A percentile compares a stretch with the other conserved stretches of the same genome.
Evolutionary conservation across 2,888 invertebrate genomes (phyloP).

Genomic region (Conchocele bisecta): DNA sequence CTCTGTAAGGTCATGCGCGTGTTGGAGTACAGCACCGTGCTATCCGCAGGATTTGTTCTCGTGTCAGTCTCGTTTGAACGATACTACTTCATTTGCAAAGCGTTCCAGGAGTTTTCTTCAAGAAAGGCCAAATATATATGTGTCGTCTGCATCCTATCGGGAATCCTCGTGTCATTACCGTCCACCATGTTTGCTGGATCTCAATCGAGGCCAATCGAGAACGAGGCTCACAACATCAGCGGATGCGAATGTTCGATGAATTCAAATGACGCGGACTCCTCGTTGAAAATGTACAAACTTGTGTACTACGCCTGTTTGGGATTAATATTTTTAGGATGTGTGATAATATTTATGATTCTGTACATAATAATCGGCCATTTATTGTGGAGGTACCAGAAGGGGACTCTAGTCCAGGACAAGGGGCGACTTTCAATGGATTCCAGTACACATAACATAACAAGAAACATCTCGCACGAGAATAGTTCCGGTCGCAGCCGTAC

Average conservation of each 20-base stretch:
- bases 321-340: slow-evolving; percentile 40
- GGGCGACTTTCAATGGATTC: slow-evolving; percentile 1
- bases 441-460: too few species aligned
- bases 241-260: slow-evolving; percentile 61
- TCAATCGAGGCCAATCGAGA: slow-evolving; percentile 16
- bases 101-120: slow-evolving; percentile 47
- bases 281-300: slow-evolving; percentile 25
- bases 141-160: slow-evolving; percentile 41
- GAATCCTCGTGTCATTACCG: slow-evolving; percentile 45
- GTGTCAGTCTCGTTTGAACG: slow-evolving; percentile 65
- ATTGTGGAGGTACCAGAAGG: slow-evolving; percentile 42
- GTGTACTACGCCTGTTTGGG: slow-evolving; percentile 46
- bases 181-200: slow-evolving; percentile 53
- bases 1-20: slow-evolving; percentile 59
- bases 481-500: slow-evolving; percentile 16
- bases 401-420: slow-evolving; percentile 18
- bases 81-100: slow-evolving; percentile 62
- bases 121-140: slow-evolving; percentile 58
- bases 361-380: slow-evolving; percentile 47
- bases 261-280: slow-evolving; percentile 4
- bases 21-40: slow-evolving; percentile 52
- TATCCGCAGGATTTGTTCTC: slow-evolving; percentile 61
- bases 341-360: slow-evolving; percentile 37
- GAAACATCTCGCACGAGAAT: slow-evolving; percentile 19
- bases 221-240: slow-evolving; percentile 25